Base-by-base conservation (phyloP, 1,140 invertebrate genomes). In the Drosophila sucinea region DNA sequence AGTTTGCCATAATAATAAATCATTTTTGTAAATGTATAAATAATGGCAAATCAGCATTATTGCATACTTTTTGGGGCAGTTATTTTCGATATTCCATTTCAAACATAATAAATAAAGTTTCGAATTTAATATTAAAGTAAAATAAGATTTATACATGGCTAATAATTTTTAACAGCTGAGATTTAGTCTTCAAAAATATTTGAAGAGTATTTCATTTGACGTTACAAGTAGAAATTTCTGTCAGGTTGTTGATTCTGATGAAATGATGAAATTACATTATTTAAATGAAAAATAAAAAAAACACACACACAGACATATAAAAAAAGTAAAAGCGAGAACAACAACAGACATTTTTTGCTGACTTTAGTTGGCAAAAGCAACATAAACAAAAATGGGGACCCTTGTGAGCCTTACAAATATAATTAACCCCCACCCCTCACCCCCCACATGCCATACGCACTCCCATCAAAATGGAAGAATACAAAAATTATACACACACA, bases 251-350 rank as follows among this genome's bases (percentile, higher is more conserved):
- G 44, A 51, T 51, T 51, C 44, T 51, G 44, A 27, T 51, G 44
- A 27, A 51, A 51, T 51, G 44, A 51, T 27, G 44, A 25, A 51
- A 51, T 51, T 51, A 51, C 44, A 51, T 51, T 51, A 51, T 51
- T 51, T 23, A 51, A 51, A 51, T 51, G 25, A 51, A 51, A 51
- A 27, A 27, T 23, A 27, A 51, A 27, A 8, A 3, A 51, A 51
- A 51, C 25, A 17, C 11, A 30, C 30, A 17, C 17, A 17, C 17
- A 0, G 17, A 17, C 17, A 17, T 17, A 17, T 17, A 17, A 30
- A 38, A 10, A 10, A 51, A 51, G 8, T 51, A 25, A 51, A 51
- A 27, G 44, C 44, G 44, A 51, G 25, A 51, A 51, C 40, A 41
- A 41, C 44, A 51, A 17, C 17, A 51, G 44, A 38, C 35, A 51